Percentiles rank a stretch among this genome's conserved stretches.
Conservation (phyloP, 2,888 invertebrate genomes). For the Drosophila dives region DNA sequence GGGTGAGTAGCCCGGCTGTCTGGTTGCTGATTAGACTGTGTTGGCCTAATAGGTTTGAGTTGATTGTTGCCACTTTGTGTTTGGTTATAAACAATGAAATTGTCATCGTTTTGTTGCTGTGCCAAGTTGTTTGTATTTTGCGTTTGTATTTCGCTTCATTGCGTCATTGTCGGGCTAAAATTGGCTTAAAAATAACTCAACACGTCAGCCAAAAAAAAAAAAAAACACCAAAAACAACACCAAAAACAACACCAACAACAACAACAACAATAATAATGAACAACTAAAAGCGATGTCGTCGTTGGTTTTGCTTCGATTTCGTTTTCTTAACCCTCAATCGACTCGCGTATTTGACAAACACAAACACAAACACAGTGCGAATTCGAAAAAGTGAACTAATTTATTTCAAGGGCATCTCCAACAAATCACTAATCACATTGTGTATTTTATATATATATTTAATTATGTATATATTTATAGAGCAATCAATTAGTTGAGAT, state of each 20-base stretch:
- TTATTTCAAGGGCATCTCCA: constrained; percentile 58
- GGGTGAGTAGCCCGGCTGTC: constrained; percentile 20
- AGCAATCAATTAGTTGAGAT: background rate
- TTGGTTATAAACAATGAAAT: constrained; percentile 70
- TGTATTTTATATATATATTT: background rate
- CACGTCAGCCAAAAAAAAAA: constrained; percentile 72
- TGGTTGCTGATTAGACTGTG: constrained; percentile 10
- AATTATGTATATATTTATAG: background rate
- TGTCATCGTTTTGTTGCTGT: constrained; percentile 50
- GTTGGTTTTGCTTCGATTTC: constrained; percentile 20
- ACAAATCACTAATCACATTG: constrained; percentile 18
- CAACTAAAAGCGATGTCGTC: constrained; percentile 31
- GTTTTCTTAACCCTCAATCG: constrained; percentile 33
- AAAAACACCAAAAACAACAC: constrained; percentile 13
- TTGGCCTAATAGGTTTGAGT: constrained; percentile 16
- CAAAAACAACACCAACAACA: constrained; percentile 15
- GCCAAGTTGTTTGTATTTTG: constrained; percentile 59
- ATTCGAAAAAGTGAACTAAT: constrained; percentile 59
- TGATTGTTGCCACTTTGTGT: constrained; percentile 32
- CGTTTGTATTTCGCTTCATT: constrained; percentile 68
- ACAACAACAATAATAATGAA: constrained; percentile 9
- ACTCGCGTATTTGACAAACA: constrained; percentile 49
- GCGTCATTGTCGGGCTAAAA: constrained; percentile 81
- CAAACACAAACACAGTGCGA: constrained; percentile 42
- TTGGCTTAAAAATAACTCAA: constrained; percentile 81